These are phyloP conservation scores for Brachyhypopomus gauderio DNA, from an alignment of 2,113 vertebrate genomes.

Conservation along the genomic window DNA sequence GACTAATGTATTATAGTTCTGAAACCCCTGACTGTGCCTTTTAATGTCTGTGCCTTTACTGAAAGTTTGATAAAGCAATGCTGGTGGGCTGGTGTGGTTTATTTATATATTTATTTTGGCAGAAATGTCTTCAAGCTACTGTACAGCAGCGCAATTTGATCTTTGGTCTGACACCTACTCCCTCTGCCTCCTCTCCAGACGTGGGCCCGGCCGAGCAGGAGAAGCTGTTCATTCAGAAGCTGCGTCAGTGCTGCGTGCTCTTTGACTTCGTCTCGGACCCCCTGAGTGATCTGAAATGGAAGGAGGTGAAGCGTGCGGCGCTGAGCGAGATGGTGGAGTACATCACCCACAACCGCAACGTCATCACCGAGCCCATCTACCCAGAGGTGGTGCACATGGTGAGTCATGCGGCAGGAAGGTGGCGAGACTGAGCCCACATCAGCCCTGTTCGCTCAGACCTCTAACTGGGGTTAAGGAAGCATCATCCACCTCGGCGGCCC, in stretches of 20 bases:
- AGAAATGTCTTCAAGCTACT: no score
- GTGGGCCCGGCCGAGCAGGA: constrained; percentile 95
- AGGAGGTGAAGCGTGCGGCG: constrained; percentile 96
- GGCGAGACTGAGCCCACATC: background rate
- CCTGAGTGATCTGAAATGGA: constrained; percentile 98
- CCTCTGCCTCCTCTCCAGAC: constrained; percentile 73
- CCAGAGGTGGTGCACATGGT: constrained; percentile 98
- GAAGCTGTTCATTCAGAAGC: constrained; percentile 97
- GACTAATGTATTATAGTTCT: no score
- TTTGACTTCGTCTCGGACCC: constrained; percentile 98
- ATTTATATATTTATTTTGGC: no score
- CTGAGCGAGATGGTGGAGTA: constrained; percentile 98
- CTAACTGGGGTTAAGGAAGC: background rate
- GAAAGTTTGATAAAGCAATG: no score
- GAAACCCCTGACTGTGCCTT: no score
- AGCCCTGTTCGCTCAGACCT: background rate
- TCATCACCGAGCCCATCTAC: constrained; percentile 97
- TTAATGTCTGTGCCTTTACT: no score
- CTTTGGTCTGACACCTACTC: background rate
- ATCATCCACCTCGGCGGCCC: no score
- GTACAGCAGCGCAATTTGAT: no score
- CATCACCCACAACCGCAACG: constrained; percentile 94
- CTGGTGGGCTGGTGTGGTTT: no score
- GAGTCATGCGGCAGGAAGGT: constrained; percentile 65
- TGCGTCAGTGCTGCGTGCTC: constrained; percentile 95